Base-by-base conservation (phyloP, 2,797 vertebrate species). In the Pitangus sulphuratus region DNA sequence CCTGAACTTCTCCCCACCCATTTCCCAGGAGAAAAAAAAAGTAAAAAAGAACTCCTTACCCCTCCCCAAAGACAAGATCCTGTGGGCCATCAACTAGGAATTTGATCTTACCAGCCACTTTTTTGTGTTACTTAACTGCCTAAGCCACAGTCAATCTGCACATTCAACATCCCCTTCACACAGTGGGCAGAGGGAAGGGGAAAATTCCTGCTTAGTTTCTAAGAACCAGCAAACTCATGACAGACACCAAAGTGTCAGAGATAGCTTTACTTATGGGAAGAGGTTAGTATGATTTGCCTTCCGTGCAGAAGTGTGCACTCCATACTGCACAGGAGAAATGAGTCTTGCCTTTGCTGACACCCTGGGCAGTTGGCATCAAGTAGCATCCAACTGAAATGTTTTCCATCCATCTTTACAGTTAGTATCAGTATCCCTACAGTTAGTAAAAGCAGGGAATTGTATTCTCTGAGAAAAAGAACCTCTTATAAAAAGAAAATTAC, bases 331-430 rank as follows among this genome's bases (percentile, higher is more conserved):
- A 2, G 30, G 20, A 6, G 26, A 62, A 44, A 3, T 14, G 21
- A 7, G 7, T 69, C 24, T 31, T 66, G 3, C 28, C 9, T 84
- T 6, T 0, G 0, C 16, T 57, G 33, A 53, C 8, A 18, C n/a
- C 5, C n/a, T 58, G 25, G 47, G 19, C 37, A 37, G 10, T 66
- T 19, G 19, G 6, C 35, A 24, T 58, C 18, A 33, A 44, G 35
- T 26, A 56, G 40, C 14, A 79, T 20, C 15, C 35, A 16, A 24
- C 20, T 53, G 58, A 84, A 60, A 66, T 31, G 19, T 65, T 78
- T 76, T 30, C 31, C 20, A 2, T 74, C 15, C 16, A 12, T 77
- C 35, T 35, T 40, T 50, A 48, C 35, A 70, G 37, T 25, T 35
- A 19, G 8, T 31, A 13, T 40, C 48, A 44, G 28, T 72, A 64